phyloP scores from a whole-genome alignment of 2,888 invertebrate species.

The Andrena flavipes region DNA sequence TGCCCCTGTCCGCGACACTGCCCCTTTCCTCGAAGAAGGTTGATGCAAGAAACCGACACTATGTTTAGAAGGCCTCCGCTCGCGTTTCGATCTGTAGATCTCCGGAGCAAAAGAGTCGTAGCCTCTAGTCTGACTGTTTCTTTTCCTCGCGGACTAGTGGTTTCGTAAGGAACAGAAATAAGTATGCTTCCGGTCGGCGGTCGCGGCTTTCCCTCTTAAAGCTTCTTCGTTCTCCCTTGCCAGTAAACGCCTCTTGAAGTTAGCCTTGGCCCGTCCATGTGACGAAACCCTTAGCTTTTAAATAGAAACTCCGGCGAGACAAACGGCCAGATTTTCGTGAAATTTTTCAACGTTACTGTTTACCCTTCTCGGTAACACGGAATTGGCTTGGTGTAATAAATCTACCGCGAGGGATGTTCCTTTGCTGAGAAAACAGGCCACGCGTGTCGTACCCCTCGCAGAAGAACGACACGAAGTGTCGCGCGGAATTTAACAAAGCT shows the following conservation, averaged over 20 bases:
- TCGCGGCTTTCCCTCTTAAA: constrained; percentile 42
- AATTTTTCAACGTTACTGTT: constrained; percentile 6
- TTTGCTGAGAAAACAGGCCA: not conserved
- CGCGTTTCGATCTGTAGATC: constrained; percentile 51
- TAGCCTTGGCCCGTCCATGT: not conserved
- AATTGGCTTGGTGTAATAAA: not conserved
- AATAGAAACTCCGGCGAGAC: constrained; percentile 39
- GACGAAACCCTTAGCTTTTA: constrained; percentile 48
- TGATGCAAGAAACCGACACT: constrained; percentile 34
- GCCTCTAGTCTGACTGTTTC: constrained; percentile 5
- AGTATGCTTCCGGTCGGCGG: constrained; percentile 67
- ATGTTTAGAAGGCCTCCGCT: constrained; percentile 52
- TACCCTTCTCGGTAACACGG: not conserved
- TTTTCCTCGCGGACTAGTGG: constrained; percentile 9
- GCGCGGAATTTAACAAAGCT: not conserved
- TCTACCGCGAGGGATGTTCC: not conserved
- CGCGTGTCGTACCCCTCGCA: not conserved
- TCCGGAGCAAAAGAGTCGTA: constrained; percentile 42
- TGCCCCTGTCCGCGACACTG: not conserved
- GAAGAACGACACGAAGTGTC: too few species aligned
- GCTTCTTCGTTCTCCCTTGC: constrained; percentile 30
- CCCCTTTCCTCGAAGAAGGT: not conserved
- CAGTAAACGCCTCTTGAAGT: constrained; percentile 21
- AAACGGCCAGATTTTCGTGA: constrained; percentile 19
- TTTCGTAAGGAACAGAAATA: constrained; percentile 72